These are phyloP conservation scores for Balanococcus diminutus DNA, from an alignment of 2,888 invertebrate genomes.

Conservation along the genomic window DNA sequence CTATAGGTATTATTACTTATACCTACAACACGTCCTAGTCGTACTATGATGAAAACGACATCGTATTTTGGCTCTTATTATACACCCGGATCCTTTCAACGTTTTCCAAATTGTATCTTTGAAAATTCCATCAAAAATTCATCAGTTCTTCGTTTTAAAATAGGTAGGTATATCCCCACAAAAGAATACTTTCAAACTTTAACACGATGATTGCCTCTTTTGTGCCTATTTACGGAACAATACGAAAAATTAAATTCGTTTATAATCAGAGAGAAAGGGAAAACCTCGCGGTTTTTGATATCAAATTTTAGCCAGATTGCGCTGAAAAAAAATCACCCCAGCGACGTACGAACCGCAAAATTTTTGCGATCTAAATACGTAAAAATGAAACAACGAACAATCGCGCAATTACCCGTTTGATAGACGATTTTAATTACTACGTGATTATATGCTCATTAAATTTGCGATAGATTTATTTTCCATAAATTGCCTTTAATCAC, in stretches of 20 bases:
- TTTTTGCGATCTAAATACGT: slow-evolving; percentile 1
- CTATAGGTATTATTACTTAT: not conserved
- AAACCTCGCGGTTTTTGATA: not conserved
- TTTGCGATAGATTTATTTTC: slow-evolving; percentile 27
- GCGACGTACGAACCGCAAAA: not conserved
- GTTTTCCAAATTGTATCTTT: not conserved
- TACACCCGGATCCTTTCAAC: not conserved
- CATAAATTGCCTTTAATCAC: slow-evolving; percentile 38
- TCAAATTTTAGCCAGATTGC: not conserved
- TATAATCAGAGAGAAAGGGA: not conserved
- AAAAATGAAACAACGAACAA: not conserved
- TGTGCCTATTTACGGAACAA: not conserved
- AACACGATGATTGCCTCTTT: not conserved
- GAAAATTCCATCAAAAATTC: slow-evolving; percentile 1
- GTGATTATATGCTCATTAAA: slow-evolving; percentile 28
- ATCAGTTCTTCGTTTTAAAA: not conserved
- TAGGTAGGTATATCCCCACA: not conserved
- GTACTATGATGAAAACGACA: not conserved
- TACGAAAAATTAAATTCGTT: not conserved
- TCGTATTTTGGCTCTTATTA: not conserved
- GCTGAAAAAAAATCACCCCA: not conserved
- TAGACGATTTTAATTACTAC: slow-evolving; percentile 19
- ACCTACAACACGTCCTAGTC: no score
- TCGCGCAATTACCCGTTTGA: not conserved
- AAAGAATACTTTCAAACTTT: not conserved